Evolutionary conservation across 2,113 vertebrate species (phyloP).

Genomic region (Lycaon pictus): DNA sequence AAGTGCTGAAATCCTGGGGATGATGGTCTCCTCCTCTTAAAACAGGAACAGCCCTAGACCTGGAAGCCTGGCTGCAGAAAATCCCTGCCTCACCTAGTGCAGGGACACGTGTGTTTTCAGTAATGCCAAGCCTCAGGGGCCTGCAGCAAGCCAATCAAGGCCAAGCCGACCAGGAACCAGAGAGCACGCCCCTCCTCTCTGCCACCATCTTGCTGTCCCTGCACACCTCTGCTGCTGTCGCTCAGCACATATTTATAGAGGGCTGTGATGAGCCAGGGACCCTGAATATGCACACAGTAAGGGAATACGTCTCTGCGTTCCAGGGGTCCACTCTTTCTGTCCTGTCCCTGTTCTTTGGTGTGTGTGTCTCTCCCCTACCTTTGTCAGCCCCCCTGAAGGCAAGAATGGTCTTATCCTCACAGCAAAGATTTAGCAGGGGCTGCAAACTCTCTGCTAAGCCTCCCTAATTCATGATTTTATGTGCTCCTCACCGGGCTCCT

Average conservation of each 20-base stretch:
- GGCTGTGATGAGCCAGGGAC: background rate
- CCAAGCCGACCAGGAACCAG: too few relatives aligned
- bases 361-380: accelerated
- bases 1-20: background rate
- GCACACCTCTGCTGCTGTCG: background rate
- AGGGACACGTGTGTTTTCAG: background rate
- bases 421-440: background rate
- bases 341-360: background rate
- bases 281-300: background rate
- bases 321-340: background rate
- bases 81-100: background rate
- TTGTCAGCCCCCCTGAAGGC: background rate
- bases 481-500: background rate
- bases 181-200: accelerated
- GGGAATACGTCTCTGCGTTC: background rate
- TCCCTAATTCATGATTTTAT: background rate
- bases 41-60: background rate
- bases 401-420: background rate
- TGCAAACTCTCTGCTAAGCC: background rate
- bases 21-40: background rate
- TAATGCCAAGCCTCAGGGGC: background rate
- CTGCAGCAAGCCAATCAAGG: background rate
- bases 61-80: background rate
- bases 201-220: background rate
- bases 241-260: background rate